A percentile compares a stretch with the other conserved stretches of the same genome.
phyloP scores from a whole-genome alignment of 2,113 vertebrate species.

The Parus major region DNA sequence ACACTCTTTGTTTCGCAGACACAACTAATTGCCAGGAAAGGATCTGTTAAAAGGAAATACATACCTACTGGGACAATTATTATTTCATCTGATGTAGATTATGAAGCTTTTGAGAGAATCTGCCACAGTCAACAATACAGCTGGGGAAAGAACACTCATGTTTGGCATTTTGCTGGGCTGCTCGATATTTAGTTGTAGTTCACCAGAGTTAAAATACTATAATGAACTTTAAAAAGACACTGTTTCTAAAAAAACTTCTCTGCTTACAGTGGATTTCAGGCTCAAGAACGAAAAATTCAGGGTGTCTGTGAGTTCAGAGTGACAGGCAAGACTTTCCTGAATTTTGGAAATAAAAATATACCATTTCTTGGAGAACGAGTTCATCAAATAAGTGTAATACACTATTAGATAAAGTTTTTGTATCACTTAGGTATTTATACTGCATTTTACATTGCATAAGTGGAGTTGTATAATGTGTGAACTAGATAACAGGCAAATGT shows the following conservation, averaged over 20 bases:
- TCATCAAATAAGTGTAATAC: not conserved
- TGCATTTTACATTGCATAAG: not conserved
- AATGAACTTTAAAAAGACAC: not conserved
- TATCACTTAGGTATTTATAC: not conserved
- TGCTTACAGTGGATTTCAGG: not conserved
- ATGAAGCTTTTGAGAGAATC: not conserved
- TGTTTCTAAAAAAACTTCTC: not conserved
- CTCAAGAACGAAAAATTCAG: not conserved
- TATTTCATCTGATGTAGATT: not conserved
- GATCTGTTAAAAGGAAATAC: not conserved
- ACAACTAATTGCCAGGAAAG: not conserved
- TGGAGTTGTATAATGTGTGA: not conserved
- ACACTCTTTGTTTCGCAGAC: not conserved
- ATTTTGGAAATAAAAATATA: not conserved
- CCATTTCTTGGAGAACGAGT: not conserved
- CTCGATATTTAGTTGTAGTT: not conserved
- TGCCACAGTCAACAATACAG: not conserved
- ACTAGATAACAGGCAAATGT: not conserved
- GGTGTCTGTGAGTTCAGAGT: not conserved
- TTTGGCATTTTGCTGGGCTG: not conserved
- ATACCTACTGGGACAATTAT: not conserved
- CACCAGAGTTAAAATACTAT: not conserved
- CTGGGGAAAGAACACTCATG: not conserved
- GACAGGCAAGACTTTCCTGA: not conserved
- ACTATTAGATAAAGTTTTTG: not conserved